Evolutionary conservation across 2,797 vertebrate genomes (phyloP).

Genomic region (Manis javanica): DNA sequence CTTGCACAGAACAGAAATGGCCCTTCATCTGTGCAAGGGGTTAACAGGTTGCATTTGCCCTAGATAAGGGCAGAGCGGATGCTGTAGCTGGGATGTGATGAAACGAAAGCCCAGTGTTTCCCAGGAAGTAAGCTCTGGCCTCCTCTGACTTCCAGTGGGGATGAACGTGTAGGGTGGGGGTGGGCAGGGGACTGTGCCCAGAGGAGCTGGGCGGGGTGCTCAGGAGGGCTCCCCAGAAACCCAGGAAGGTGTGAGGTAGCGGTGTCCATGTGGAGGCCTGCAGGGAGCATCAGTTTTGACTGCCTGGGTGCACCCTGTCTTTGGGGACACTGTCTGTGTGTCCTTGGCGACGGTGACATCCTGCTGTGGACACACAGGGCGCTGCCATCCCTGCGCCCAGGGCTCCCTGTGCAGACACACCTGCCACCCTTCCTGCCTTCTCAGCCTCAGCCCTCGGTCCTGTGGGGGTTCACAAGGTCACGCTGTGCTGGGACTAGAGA

Average conservation of each 20-base stretch:
- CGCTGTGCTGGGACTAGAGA: background rate
- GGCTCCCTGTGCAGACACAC: background rate
- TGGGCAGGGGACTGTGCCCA: background rate
- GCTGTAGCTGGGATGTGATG: background rate
- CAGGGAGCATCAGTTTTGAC: no score
- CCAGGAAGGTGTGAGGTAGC: background rate
- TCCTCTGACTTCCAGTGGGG: background rate
- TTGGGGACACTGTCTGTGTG: no score
- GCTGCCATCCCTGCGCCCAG: background rate
- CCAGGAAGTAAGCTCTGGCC: background rate
- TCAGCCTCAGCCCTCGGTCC: background rate
- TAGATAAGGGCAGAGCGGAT: accelerated
- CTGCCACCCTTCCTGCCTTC: no score
- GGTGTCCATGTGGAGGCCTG: background rate
- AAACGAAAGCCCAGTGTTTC: background rate
- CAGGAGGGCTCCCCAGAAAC: background rate
- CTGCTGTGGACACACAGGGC: no score
- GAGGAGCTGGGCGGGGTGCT: background rate
- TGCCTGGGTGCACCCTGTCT: no score
- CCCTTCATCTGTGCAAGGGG: background rate
- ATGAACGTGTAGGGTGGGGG: background rate
- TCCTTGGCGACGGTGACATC: background rate
- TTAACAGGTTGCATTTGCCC: accelerated
- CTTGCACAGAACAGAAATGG: background rate
- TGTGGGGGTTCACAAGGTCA: background rate